Evolutionary conservation across 2,888 invertebrate genomes (phyloP).

Genomic region (Tinea pellionella): DNA sequence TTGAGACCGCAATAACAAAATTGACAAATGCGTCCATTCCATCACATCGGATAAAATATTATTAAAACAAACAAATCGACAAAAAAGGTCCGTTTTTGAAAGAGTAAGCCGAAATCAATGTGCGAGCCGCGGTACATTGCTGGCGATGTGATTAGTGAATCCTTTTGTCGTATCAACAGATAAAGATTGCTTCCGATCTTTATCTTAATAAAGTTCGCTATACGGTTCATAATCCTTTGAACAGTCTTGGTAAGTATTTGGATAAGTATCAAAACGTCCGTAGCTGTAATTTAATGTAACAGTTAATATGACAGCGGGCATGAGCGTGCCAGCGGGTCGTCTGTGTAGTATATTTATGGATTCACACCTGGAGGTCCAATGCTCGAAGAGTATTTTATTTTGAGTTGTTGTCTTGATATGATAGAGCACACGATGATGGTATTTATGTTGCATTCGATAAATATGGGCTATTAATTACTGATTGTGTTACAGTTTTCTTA

Average conservation of each 20-base stretch:
- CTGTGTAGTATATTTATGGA: conserved; percentile 64
- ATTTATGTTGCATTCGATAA: conserved; percentile 58
- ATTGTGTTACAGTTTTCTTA: conserved; percentile 60
- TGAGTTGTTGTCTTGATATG: conserved; percentile 50
- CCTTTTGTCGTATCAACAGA: background rate
- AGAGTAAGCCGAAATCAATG: conserved; percentile 64
- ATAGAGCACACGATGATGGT: conserved; percentile 32
- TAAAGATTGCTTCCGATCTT: background rate
- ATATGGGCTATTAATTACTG: conserved; percentile 63
- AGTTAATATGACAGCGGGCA: conserved; percentile 69
- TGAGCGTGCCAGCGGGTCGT: conserved; percentile 66
- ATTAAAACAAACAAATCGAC: conserved; percentile 69
- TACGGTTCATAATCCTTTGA: background rate
- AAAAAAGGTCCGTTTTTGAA: conserved; percentile 64
- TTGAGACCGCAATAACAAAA: conserved; percentile 38
- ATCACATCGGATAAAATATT: conserved; percentile 67
- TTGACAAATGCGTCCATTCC: conserved; percentile 67
- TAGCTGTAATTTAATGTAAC: conserved; percentile 67
- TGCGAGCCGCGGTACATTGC: conserved; percentile 57
- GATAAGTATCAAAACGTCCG: background rate
- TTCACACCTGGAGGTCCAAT: conserved; percentile 66
- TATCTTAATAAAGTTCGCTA: background rate
- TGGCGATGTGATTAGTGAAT: conserved; percentile 20
- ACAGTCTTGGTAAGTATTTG: background rate
- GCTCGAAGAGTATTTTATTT: conserved; percentile 51